Base-by-base conservation (phyloP, 2,113 vertebrate species). In the Oreocharis arfaki region DNA sequence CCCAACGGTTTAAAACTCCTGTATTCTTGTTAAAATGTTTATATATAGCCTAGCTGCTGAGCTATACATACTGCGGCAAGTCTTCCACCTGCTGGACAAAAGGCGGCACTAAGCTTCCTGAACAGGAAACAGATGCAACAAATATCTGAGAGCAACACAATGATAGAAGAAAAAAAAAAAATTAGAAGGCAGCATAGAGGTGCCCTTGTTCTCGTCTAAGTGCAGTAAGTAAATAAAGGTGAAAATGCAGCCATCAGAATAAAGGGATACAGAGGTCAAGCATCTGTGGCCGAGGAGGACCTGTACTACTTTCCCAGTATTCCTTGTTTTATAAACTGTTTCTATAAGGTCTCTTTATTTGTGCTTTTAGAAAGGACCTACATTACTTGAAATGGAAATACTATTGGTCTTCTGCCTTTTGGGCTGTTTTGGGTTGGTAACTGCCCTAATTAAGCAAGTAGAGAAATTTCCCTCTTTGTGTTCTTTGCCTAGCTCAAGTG, bases 11-110 rank as follows among this genome's bases (percentile, higher is more conserved):
- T 63, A 49, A 87, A 82, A 10, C 2, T 3, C 17, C 52, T 14
- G 17, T 4, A n/a, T n/a, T 67, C 37, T 73, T 63, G 44, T 7
- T 3, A 21, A 52, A 76, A 71, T 8, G 23, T 46, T 59, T 80
- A 49, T 33, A 26, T 68, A 44, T 24, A 80, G 41, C 12, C 42
- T 22, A n/a, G 37, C 56, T 80, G 53, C 61, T 41, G 76, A 85
- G 68, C 75, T 46, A 9, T 6, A 17, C 32, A 59, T 55, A 23
- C 84, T 93, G 95, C 84, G 80, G 95, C 96, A 96, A 97, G 95
- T 61, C 89, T 95, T 94, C 96, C 96, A 96, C 91, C 97, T 97
- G 96, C 97, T 97, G 97, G 97, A 89, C 78, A 94, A 91, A 94
- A 95, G 67, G 79, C 90, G 94, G 75, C 70, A 90, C 20, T 68